phyloP scores from a whole-genome alignment of 2,888 invertebrate genomes.

The Hypolimnas misippus region DNA sequence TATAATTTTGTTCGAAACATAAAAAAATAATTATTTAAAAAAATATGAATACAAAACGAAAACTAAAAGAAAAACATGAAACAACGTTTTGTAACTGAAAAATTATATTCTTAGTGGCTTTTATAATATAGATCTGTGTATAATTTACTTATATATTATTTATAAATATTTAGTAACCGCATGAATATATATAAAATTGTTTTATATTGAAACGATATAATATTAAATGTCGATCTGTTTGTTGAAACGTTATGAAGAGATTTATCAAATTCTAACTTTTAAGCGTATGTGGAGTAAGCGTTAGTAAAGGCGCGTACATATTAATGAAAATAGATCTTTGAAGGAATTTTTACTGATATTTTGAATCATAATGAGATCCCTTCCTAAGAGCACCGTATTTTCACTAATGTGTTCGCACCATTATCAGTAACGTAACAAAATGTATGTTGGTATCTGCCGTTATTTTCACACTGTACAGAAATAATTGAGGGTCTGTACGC shows the following conservation, averaged over 20 bases:
- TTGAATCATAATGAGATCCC: too few relatives aligned
- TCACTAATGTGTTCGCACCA: constrained; percentile 4
- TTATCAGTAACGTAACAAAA: constrained; percentile 15
- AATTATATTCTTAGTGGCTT: too few relatives aligned
- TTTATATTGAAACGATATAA: background rate
- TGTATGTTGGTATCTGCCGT: constrained; percentile 27
- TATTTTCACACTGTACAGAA: constrained; percentile 57
- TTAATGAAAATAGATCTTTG: constrained; percentile 4
- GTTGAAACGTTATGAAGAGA: background rate
- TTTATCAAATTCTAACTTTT: constrained; percentile 58
- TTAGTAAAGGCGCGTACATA: constrained; percentile 16
- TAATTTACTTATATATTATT: background rate
- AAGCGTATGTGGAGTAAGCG: constrained; percentile 56
- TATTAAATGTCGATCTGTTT: background rate
- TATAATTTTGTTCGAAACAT: constrained; percentile 5
- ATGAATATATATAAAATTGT: constrained; percentile 2
- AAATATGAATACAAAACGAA: background rate
- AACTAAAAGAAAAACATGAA: background rate
- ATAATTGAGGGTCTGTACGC: constrained; percentile 68
- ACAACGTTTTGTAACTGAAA: background rate
- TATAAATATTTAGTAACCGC: background rate
- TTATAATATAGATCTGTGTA: background rate
- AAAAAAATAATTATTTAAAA: background rate
- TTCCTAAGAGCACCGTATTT: too few relatives aligned
- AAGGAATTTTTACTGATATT: too few relatives aligned